Evolutionary conservation across 2,888 invertebrate genomes (phyloP).

Genomic region (Catonia carolina): DNA sequence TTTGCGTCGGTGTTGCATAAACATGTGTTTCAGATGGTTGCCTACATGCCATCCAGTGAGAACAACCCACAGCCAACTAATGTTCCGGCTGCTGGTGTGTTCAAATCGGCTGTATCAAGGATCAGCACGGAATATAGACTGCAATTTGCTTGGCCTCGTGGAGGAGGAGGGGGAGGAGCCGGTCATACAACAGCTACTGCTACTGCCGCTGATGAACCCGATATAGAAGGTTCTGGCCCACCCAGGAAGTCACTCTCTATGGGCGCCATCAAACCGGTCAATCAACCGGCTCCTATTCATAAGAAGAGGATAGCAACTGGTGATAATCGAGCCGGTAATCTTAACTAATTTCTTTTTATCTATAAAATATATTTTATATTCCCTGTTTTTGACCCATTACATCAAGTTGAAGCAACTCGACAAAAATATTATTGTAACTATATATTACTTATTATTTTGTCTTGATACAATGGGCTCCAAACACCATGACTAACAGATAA

Average conservation of each 20-base stretch:
- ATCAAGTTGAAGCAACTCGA: too few species aligned
- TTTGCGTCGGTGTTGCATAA: too few species aligned
- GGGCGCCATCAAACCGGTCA: constrained; percentile 69
- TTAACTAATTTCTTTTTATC: too few species aligned
- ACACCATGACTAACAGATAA: too few species aligned
- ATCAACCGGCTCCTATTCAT: constrained; percentile 39
- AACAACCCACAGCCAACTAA: background rate
- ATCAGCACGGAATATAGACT: constrained; percentile 81
- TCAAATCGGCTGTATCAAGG: constrained; percentile 63
- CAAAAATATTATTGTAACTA: too few species aligned
- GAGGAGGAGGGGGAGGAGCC: constrained; percentile 46
- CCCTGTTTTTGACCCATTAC: too few species aligned
- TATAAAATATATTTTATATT: too few species aligned
- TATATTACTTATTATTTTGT: too few species aligned
- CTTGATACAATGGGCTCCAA: too few species aligned
- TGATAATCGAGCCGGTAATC: constrained; percentile 41
- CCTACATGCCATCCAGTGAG: constrained; percentile 6
- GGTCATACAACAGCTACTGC: constrained; percentile 47
- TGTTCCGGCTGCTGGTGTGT: constrained; percentile 40
- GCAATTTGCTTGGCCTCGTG: constrained; percentile 81
- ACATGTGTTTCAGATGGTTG: constrained; percentile 21
- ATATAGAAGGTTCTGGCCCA: constrained; percentile 45
- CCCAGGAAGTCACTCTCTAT: constrained; percentile 81
- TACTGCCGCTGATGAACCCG: constrained; percentile 45
- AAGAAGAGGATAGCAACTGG: constrained; percentile 44